Evolutionary conservation across 2,888 invertebrate genomes (phyloP).

Genomic region (Neoaliturus tenellus): DNA sequence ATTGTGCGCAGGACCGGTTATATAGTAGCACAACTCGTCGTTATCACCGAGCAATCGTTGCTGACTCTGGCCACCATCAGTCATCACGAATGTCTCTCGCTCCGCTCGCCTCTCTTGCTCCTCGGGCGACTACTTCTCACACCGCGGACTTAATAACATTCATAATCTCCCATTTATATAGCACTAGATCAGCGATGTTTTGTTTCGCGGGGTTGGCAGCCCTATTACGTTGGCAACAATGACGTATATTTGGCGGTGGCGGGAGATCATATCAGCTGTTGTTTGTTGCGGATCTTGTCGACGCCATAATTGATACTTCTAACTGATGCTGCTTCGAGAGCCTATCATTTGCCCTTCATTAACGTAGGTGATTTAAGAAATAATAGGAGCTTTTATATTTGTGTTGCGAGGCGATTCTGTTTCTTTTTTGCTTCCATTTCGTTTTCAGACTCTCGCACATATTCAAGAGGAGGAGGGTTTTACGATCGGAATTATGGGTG

Average conservation of each 20-base stretch:
- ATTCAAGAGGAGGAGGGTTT: slow-evolving; percentile 1
- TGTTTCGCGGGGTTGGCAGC: slow-evolving; percentile 39
- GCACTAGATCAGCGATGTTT: slow-evolving; percentile 31
- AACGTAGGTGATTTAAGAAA: slow-evolving; percentile 12
- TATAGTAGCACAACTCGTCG: background rate
- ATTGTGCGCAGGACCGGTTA: background rate
- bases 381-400: slow-evolving; percentile 31
- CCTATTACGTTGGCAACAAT: slow-evolving; percentile 36
- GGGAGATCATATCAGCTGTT: slow-evolving; percentile 48
- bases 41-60: background rate
- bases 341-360: slow-evolving; percentile 42
- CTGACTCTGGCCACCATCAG: background rate
- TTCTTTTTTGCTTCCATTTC: background rate
- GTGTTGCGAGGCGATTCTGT: slow-evolving; percentile 23
- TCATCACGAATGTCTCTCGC: slow-evolving; percentile 28
- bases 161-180: slow-evolving; percentile 53
- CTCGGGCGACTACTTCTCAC: slow-evolving; percentile 19
- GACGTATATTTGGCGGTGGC: slow-evolving; percentile 51
- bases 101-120: background rate
- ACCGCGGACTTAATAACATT: slow-evolving; percentile 31
- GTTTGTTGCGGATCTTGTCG: slow-evolving; percentile 51
- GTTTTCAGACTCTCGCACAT: slow-evolving; percentile 8
- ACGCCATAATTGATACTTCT: slow-evolving; percentile 52
- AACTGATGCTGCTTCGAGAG: slow-evolving; percentile 38
- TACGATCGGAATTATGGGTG: slow-evolving; percentile 3